phyloP scores from a whole-genome alignment of 2,888 invertebrate species.

The Cinara cedri region DNA sequence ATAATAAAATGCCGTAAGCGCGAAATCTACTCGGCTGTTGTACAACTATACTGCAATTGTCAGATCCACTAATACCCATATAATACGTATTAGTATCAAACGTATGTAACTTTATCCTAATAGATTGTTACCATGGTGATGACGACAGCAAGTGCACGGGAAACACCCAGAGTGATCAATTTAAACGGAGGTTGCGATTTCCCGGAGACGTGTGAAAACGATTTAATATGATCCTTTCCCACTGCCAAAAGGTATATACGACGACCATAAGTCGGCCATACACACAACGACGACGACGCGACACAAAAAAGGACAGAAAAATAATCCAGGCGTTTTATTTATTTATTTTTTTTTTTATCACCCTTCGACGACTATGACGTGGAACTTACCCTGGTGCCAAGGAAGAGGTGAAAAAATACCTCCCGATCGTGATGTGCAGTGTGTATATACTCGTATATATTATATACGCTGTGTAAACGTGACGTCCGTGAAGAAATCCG shows the following conservation, averaged over 20 bases:
- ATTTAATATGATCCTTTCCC: slow-evolving; percentile 48
- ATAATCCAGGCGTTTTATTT: slow-evolving; percentile 50
- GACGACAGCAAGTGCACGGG: slow-evolving; percentile 1
- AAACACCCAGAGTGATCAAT: slow-evolving; percentile 39
- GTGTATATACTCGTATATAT: slow-evolving; percentile 1
- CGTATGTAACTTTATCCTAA: slow-evolving; percentile 27
- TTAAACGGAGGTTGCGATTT: slow-evolving; percentile 27
- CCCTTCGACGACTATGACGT: not conserved
- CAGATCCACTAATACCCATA: not conserved
- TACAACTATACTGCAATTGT: not conserved
- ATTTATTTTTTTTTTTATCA: slow-evolving; percentile 4
- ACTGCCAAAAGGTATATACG: slow-evolving; percentile 31
- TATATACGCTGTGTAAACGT: slow-evolving; percentile 33
- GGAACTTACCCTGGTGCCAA: not conserved
- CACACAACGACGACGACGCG: not conserved
- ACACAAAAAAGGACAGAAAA: slow-evolving; percentile 20
- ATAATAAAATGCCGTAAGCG: not conserved
- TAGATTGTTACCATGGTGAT: slow-evolving; percentile 42
- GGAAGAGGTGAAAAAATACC: slow-evolving; percentile 18
- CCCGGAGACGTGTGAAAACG: slow-evolving; percentile 31
- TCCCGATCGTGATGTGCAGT: not conserved
- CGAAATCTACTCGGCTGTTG: not conserved
- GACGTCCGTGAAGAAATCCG: slow-evolving; percentile 51
- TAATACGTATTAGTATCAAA: not conserved
- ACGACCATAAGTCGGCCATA: too few species aligned